A percentile compares a stretch with the other conserved stretches of the same genome.
Conservation (phyloP, 2,797 vertebrate genomes). For the Eulemur albifrons region DNA sequence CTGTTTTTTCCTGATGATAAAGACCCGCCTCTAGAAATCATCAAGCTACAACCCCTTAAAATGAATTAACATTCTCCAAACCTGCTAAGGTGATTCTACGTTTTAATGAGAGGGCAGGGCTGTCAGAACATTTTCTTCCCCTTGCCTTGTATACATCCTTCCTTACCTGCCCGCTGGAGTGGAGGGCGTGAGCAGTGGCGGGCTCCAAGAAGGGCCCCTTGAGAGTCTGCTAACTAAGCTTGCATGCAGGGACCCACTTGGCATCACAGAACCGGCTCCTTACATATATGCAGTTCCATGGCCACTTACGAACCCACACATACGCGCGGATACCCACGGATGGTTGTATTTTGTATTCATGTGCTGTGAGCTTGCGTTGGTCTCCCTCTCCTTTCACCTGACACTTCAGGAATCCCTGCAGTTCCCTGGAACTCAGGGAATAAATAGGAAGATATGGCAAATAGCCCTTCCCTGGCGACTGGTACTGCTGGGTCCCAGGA, state of each 20-base stretch:
- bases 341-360: neutral
- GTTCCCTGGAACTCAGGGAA: neutral
- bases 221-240: neutral
- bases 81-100: neutral
- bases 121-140: neutral
- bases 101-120: neutral
- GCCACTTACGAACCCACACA: neutral
- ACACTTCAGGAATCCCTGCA: neutral
- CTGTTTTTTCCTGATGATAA: neutral
- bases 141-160: neutral
- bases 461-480: neutral
- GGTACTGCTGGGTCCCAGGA: neutral
- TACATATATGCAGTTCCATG: neutral
- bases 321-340: neutral
- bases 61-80: conserved; percentile 30
- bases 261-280: neutral
- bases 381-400: neutral
- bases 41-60: neutral
- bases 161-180: neutral
- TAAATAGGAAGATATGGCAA: neutral
- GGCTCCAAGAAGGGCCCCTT: neutral
- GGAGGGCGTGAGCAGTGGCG: neutral
- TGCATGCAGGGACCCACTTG: neutral
- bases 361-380: neutral
- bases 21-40: conserved; percentile 10